These are phyloP conservation scores for Microcebus tavaratra DNA, from an alignment of 2,113 vertebrate species.

Conservation along the genomic window DNA sequence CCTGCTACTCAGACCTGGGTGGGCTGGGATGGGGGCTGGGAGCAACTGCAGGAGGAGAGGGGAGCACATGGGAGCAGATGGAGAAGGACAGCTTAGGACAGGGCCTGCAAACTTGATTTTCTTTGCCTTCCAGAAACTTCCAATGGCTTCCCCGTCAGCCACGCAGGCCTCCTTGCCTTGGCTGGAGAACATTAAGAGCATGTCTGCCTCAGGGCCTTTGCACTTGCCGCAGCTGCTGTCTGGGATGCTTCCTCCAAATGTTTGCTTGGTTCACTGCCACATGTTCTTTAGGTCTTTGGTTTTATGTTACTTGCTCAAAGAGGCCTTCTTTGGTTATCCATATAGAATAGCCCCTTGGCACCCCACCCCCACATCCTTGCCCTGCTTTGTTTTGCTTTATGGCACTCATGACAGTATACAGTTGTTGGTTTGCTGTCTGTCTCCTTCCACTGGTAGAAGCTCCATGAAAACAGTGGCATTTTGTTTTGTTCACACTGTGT, in stretches of 20 bases:
- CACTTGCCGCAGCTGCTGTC: not conserved
- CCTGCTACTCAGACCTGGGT: not conserved
- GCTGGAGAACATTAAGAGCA: not conserved
- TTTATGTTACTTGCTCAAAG: not conserved
- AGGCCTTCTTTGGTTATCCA: not conserved
- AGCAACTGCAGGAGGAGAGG: not conserved
- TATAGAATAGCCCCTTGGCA: not conserved
- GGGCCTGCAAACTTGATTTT: not conserved
- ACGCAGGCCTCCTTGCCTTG: not conserved
- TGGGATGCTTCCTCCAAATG: not conserved
- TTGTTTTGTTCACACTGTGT: not conserved
- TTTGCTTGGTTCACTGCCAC: not conserved
- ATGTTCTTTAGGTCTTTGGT: not conserved
- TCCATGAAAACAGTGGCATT: not conserved
- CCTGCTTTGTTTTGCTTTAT: not conserved
- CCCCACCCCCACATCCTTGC: accelerated
- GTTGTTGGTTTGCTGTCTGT: not conserved
- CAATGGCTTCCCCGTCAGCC: not conserved
- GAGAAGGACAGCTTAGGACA: not conserved
- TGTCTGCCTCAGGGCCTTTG: not conserved
- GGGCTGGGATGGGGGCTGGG: not conserved
- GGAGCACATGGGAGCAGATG: not conserved
- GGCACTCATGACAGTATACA: too few relatives aligned
- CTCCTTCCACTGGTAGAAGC: not conserved
- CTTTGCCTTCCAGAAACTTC: not conserved